These are phyloP conservation scores for Cricetomys ansorgei DNA, from an alignment of 2,113 vertebrate genomes.

Conservation along the genomic window DNA sequence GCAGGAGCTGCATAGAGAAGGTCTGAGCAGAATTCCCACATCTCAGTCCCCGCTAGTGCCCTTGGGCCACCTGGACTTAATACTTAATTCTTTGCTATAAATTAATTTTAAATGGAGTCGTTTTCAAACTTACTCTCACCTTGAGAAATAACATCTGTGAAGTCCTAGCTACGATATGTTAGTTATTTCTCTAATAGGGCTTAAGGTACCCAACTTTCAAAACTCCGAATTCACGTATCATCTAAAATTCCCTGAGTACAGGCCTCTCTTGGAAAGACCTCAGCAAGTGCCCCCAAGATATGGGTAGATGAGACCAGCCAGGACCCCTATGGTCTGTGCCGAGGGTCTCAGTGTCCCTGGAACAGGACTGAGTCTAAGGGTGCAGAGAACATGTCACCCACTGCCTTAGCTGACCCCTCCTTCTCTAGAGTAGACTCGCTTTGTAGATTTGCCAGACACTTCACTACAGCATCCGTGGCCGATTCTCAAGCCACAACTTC, in stretches of 20 bases:
- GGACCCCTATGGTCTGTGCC: neutral
- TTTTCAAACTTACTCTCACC: constrained; percentile 25
- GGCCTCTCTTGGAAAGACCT: neutral
- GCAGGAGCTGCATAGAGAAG: constrained; percentile 59
- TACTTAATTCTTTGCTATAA: neutral
- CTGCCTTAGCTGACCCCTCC: too few relatives aligned
- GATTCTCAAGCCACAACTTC: neutral
- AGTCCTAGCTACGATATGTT: neutral
- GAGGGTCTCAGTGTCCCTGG: accelerated
- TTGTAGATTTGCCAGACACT: neutral
- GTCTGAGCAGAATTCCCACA: neutral
- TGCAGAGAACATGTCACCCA: accelerated
- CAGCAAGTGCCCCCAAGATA: too few relatives aligned
- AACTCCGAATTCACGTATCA: neutral
- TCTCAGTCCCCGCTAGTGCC: accelerated
- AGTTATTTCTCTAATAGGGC: constrained; percentile 44
- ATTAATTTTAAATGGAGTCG: constrained; percentile 38
- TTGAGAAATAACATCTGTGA: constrained; percentile 10
- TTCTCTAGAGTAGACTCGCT: accelerated
- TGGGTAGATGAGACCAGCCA: neutral
- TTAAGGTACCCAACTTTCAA: constrained; percentile 57
- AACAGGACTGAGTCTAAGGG: neutral
- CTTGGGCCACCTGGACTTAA: neutral
- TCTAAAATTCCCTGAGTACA: neutral
- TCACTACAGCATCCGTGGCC: accelerated